These are phyloP conservation scores for Elephantulus edwardii DNA, from an alignment of 2,113 vertebrate genomes.

Conservation along the genomic window DNA sequence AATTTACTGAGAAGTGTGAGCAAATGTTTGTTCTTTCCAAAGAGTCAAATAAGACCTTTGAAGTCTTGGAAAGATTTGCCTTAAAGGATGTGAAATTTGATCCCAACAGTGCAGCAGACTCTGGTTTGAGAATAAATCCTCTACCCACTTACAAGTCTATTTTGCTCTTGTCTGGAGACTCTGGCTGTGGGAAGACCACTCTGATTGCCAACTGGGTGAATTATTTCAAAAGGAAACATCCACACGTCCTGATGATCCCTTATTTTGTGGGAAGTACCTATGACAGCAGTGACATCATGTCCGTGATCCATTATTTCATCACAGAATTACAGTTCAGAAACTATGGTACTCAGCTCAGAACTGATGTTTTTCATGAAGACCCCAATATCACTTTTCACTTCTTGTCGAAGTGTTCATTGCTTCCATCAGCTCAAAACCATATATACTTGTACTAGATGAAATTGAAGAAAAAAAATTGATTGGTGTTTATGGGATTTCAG, in stretches of 20 bases:
- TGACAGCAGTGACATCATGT: constrained; percentile 70
- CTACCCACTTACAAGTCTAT: constrained; percentile 65
- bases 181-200: constrained; percentile 80
- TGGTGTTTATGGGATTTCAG: background rate
- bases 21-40: constrained; percentile 72
- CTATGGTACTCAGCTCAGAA: constrained; percentile 56
- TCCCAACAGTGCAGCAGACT: too few relatives aligned
- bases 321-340: constrained; percentile 54
- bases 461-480: too few relatives aligned
- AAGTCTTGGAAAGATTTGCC: constrained; percentile 70
- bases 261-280: constrained; percentile 76
- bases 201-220: constrained; percentile 74
- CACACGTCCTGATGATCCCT: constrained; percentile 41
- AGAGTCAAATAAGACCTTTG: constrained; percentile 65
- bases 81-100: constrained; percentile 38
- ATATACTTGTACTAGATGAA: too few relatives aligned
- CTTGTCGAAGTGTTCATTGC: background rate
- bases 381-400: too few relatives aligned
- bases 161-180: constrained; percentile 76
- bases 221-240: constrained; percentile 64
- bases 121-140: constrained; percentile 45
- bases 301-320: constrained; percentile 72
- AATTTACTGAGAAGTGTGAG: constrained; percentile 58
- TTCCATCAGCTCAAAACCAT: background rate
- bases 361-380: background rate